Percentiles rank a stretch among this genome's conserved stretches.
These are phyloP conservation scores for Pinctada fucata DNA, from an alignment of 2,888 invertebrate species.

Conservation along the genomic window DNA sequence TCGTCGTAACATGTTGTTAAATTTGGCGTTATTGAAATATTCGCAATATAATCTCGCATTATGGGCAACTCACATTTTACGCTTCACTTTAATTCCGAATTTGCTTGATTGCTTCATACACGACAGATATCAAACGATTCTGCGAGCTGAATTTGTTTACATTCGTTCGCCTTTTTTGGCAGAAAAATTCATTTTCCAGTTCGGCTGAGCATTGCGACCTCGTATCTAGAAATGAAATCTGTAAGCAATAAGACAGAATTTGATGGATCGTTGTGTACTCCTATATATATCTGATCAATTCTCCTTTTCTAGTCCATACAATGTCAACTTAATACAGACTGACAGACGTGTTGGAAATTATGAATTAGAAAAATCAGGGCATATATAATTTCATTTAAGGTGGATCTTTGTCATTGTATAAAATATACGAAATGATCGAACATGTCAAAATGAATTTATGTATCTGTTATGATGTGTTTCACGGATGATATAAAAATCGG, in stretches of 20 bases:
- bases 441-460: too few relatives aligned
- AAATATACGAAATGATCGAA: too few relatives aligned
- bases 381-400: too few relatives aligned
- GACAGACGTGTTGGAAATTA: too few relatives aligned
- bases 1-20: neutral
- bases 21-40: neutral
- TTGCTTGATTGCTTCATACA: neutral
- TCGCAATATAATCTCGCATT: neutral
- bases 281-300: too few relatives aligned
- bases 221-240: neutral
- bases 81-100: neutral
- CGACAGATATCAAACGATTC: neutral
- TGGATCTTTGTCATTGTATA: too few relatives aligned
- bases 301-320: too few relatives aligned
- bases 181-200: neutral
- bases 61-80: neutral
- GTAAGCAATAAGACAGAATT: neutral
- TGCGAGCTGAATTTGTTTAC: neutral
- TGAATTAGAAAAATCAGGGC: too few relatives aligned
- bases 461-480: too few relatives aligned
- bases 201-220: neutral
- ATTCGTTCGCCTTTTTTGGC: neutral
- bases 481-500: too few relatives aligned
- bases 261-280: neutral
- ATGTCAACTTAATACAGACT: too few relatives aligned